A percentile compares a stretch with the other conserved stretches of the same genome.
These are phyloP conservation scores for Notothenia rossii DNA, from an alignment of 2,113 vertebrate genomes.

Conservation along the genomic window DNA sequence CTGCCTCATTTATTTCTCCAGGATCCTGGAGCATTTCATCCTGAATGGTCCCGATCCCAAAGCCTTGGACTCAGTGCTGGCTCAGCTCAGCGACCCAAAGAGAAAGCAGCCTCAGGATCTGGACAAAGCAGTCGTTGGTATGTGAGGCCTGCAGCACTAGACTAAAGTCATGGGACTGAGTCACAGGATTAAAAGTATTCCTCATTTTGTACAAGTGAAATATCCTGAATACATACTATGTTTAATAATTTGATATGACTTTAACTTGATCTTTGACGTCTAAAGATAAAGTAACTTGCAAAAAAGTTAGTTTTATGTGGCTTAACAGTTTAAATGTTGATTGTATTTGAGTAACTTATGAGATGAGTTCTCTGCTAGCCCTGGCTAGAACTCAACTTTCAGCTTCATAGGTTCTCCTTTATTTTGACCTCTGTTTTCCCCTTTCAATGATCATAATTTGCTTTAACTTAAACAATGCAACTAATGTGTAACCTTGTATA, in stretches of 20 bases:
- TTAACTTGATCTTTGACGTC: no score
- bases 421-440: no score
- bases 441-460: no score
- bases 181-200: slow-evolving; percentile 8
- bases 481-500: no score
- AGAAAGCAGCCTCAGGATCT: slow-evolving; percentile 80
- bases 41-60: slow-evolving; percentile 80
- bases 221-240: background rate
- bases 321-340: background rate
- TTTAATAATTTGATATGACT: background rate
- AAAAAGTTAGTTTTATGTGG: background rate
- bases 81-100: slow-evolving; percentile 76
- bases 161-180: slow-evolving; percentile 34
- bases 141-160: slow-evolving; percentile 22
- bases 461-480: no score
- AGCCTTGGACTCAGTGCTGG: slow-evolving; percentile 69
- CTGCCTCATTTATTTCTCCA: slow-evolving; percentile 28
- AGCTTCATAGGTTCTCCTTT: no score
- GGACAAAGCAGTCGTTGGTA: slow-evolving; percentile 80
- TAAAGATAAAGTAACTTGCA: background rate
- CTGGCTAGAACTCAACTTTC: no score
- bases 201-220: background rate
- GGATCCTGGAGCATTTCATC: slow-evolving; percentile 83
- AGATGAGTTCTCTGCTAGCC: background rate
- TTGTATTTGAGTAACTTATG: background rate